phyloP scores from a whole-genome alignment of 2,797 vertebrate species.

The Forpus xanthops region DNA sequence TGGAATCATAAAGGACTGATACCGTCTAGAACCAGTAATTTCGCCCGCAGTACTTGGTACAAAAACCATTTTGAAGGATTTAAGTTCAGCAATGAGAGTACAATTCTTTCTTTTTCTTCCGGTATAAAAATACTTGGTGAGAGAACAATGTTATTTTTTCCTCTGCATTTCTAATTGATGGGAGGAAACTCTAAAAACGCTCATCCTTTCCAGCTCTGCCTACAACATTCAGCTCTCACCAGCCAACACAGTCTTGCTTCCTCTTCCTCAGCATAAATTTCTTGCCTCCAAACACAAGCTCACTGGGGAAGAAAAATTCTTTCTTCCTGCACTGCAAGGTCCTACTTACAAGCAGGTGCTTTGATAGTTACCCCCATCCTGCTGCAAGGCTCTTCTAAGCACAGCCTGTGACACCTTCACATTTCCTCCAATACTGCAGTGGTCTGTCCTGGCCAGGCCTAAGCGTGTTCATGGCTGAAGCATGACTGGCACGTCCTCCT shows the following conservation, averaged over 20 bases:
- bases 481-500: background rate
- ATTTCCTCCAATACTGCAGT: background rate
- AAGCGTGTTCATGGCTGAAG: background rate
- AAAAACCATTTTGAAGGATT: background rate
- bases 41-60: background rate
- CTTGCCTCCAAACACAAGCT: background rate
- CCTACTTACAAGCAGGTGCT: background rate
- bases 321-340: background rate
- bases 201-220: background rate
- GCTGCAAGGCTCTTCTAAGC: background rate
- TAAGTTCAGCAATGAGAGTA: background rate
- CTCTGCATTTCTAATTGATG: background rate
- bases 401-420: background rate
- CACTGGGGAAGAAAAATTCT: background rate
- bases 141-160: background rate
- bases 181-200: background rate
- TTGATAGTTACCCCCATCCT: background rate
- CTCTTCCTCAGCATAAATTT: background rate
- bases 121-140: background rate
- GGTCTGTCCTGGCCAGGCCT: background rate
- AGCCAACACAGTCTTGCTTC: background rate
- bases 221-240: background rate
- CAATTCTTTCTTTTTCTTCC: background rate
- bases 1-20: background rate
- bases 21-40: background rate